Evolutionary conservation across 2,888 invertebrate genomes (phyloP).

Genomic region (Dendrolimus pini): DNA sequence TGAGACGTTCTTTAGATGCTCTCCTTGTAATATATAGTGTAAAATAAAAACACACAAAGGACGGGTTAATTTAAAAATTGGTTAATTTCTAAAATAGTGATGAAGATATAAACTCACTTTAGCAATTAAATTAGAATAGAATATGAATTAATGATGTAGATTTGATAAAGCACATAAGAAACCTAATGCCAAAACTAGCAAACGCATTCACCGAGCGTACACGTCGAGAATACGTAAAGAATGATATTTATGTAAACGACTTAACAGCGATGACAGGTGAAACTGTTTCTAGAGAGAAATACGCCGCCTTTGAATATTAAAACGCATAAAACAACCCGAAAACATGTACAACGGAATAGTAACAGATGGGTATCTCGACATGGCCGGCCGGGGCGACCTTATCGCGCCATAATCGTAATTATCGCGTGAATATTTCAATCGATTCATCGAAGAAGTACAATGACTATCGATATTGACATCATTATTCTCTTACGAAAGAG

Average conservation of each 20-base stretch:
- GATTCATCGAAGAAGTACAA: conserved; percentile 59
- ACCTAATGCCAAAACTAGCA: conserved; percentile 35
- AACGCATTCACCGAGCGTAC: conserved; percentile 18
- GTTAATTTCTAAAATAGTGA: no score
- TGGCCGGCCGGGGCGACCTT: conserved; percentile 33
- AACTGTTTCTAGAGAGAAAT: conserved; percentile 53
- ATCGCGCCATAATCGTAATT: conserved; percentile 63
- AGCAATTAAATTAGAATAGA: no score
- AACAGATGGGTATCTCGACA: conserved; percentile 44
- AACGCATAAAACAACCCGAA: conserved; percentile 44
- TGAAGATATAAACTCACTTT: no score
- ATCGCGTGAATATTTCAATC: conserved; percentile 69
- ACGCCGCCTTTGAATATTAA: conserved; percentile 48
- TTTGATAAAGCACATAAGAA: no score
- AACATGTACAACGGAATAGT: conserved; percentile 44
- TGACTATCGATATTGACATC: conserved; percentile 45
- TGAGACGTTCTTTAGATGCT: no score
- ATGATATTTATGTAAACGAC: conserved; percentile 60
- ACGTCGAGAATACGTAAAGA: conserved; percentile 58
- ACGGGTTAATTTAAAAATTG: no score
- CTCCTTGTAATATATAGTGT: no score
- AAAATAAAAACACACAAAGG: no score
- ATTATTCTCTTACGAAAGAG: conserved; percentile 13
- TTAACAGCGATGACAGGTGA: conserved; percentile 55
- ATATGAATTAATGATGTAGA: no score